These are phyloP conservation scores for Gulo gulo DNA, from an alignment of 2,113 vertebrate genomes.

Conservation along the genomic window DNA sequence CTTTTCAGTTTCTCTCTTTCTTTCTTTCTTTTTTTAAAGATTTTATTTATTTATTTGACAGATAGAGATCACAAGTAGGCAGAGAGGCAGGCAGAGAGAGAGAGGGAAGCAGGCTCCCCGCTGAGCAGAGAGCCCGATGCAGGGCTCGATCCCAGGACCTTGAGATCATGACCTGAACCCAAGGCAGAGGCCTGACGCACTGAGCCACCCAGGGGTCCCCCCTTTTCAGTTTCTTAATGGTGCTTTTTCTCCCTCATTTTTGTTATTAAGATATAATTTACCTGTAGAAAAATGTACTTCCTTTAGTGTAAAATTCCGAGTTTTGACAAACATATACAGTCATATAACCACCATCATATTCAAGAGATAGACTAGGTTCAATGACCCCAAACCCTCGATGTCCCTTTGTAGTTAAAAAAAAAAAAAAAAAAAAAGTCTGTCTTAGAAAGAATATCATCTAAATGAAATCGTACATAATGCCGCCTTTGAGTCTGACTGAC, in stretches of 20 bases:
- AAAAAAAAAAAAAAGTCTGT: neutral
- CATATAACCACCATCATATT: neutral
- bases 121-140: too few species aligned
- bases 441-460: neutral
- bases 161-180: too few species aligned
- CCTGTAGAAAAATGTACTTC: neutral
- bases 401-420: too few species aligned
- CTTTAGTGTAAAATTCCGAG: neutral
- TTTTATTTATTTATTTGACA: too few species aligned
- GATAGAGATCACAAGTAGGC: too few species aligned
- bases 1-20: neutral
- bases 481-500: neutral
- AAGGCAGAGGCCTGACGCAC: too few species aligned
- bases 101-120: too few species aligned
- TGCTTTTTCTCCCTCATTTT: neutral
- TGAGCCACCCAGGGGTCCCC: neutral
- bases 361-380: neutral
- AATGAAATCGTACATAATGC: neutral
- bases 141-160: too few species aligned
- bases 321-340: neutral
- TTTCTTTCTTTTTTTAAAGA: too few species aligned
- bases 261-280: neutral
- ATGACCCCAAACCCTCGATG: neutral
- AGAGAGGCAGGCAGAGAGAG: too few species aligned
- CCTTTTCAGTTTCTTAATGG: neutral